Evolutionary conservation across 2,113 vertebrate genomes (phyloP), one percentile per base, ranked within the genome.

Genomic region (Sturnira hondurensis): DNA sequence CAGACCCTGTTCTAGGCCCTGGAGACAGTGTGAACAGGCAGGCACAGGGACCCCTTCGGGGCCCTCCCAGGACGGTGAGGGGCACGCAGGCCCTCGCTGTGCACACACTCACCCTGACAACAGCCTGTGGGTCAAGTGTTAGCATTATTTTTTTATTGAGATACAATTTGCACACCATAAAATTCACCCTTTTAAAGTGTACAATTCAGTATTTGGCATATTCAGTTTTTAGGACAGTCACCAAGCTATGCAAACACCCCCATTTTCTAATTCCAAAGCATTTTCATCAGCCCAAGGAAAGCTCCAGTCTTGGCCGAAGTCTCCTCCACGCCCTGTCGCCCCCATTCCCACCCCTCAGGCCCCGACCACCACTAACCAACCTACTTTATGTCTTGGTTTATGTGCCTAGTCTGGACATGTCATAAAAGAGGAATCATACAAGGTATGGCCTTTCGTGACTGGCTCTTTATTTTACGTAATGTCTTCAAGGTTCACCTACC

Each of bases 321-420:
- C 41, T 10, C 11, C 17, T 16, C n/a, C 31, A 5, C 19, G 7
- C 26, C 36, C 11, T 17, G 7, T 4, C 10, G 0, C 26, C 7
- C 5, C 17, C 6, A 10, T 16, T 11, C 22, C 6, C n/a, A 6
- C 45, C 26, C 67, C 16, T 22, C 19, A 24, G 14, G 17, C 36
- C 33, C 65, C 68, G 50, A 31, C 33, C 31, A 52, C 86, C 56
- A 22, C 52, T 1, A 14, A 56, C 13, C 38, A 14, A 56, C 13
- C 38, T 24, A 16, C 50, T 74, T 52, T 74, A 38, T 61, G 26
- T 45, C 70, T 63, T 83, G 65, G 41, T 50, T 31, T 76, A 89
- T 33, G 43, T n/a, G 52, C 58, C 58, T 50, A 0, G 38, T 76
- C 65, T 71, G 47, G 65, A 81, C 31, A 33, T 12, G 47, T 33